Evolutionary conservation across 1,140 invertebrate species (phyloP), one percentile per base, ranked within the genome.

Genomic region (Neuroterus valhalla): DNA sequence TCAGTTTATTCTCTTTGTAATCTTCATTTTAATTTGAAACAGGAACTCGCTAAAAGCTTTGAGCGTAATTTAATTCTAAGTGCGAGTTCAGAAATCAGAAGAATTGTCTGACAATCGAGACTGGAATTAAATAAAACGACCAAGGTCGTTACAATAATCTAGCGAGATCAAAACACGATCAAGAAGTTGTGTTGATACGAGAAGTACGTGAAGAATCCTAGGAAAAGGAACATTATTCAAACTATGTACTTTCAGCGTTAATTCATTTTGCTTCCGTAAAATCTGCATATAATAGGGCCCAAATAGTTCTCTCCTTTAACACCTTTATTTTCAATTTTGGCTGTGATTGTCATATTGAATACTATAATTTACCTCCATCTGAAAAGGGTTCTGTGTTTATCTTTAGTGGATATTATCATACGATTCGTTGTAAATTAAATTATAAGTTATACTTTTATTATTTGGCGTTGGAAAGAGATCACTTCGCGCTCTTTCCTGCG

Each of bases 291-390:
- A 14, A 23, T 62, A 14, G 11, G 31, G 17, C 23, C 55, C 14
- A 14, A 14, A 14, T 55, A 6, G 1, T 26, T 26, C 23, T 23
- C 55, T 23, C n/a, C 15, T 31, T 31, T 62, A 19, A 23, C 6
- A 21, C 23, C 23, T 52, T 52, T 23, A 8, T 11, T 70, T 70
- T 55, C n/a, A 31, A 70, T 50, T 70, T 50, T 26, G 69, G 69
- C 45, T 70, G 69, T 70, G 69, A 70, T 23, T 52, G 69, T 44
- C 38, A 62, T 62, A n/a, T 62, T 31, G 31, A 62, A 31, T 62
- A 38, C 23, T 26, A 62, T 12, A 38, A 52, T 52, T 23, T 55
- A 31, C 21, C 21, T 26, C 23, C 55, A 62, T 15, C 10, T 19
- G 23, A 26, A 62, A 62, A 62, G 23, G 23, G 11, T 23, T 62